A percentile compares a stretch with the other conserved stretches of the same genome.
Evolutionary conservation across 2,888 invertebrate genomes (phyloP).

Genomic region (Epiblema foenella): DNA sequence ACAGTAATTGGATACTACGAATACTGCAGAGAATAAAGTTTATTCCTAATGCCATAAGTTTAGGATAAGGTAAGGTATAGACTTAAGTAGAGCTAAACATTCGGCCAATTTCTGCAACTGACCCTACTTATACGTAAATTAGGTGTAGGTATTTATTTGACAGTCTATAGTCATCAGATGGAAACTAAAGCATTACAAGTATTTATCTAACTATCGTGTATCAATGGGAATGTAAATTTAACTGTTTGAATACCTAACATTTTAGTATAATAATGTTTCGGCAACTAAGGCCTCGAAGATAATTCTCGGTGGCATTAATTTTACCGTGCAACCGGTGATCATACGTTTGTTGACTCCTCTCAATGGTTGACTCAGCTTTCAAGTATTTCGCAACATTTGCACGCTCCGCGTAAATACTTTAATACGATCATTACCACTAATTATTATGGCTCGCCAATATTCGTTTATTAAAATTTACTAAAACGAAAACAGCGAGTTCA

Average conservation of each 20-base stretch:
- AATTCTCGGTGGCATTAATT: slow-evolving; percentile 23
- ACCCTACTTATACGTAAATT: no score
- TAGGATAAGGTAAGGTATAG: no score
- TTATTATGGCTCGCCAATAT: slow-evolving; percentile 6
- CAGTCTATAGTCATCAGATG: not conserved
- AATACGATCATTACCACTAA: slow-evolving; percentile 11
- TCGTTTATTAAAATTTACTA: slow-evolving; percentile 5
- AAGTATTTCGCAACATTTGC: slow-evolving; percentile 34
- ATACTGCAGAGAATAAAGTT: no score
- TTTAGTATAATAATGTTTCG: slow-evolving; percentile 14
- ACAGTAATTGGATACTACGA: no score
- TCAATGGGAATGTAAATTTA: not conserved
- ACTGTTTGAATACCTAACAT: not conserved
- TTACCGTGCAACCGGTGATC: slow-evolving; percentile 23
- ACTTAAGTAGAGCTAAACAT: no score
- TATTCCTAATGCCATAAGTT: no score
- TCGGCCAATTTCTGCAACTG: no score
- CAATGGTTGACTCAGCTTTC: slow-evolving; percentile 34
- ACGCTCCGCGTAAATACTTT: slow-evolving; percentile 16
- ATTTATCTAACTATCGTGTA: not conserved
- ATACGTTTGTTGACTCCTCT: slow-evolving; percentile 43
- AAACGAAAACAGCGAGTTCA: slow-evolving; percentile 7
- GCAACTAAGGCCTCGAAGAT: slow-evolving; percentile 9
- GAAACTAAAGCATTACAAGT: not conserved
- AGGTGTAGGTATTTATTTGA: not conserved